These are phyloP conservation scores for Colossoma macropomum DNA, from an alignment of 2,113 vertebrate genomes.

Conservation along the genomic window DNA sequence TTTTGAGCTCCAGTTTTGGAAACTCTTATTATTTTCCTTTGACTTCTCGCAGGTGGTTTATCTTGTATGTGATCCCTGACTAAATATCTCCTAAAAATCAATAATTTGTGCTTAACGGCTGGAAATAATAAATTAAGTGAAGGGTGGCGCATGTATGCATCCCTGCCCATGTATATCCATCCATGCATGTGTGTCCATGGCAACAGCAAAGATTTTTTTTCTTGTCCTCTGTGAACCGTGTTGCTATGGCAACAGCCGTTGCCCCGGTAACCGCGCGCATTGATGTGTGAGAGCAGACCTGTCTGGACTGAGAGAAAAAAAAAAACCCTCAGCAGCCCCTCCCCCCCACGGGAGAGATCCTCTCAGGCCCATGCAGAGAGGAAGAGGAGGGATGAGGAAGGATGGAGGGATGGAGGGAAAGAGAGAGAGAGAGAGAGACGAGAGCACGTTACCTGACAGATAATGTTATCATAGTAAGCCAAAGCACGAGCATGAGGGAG, in stretches of 20 bases:
- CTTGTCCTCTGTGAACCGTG: constrained; percentile 34
- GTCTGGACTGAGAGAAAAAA: constrained; percentile 38
- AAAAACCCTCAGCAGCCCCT: too few relatives aligned
- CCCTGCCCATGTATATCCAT: not conserved
- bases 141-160: not conserved
- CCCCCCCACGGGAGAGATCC: constrained; percentile 56
- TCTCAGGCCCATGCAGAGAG: constrained; percentile 75
- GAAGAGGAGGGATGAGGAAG: constrained; percentile 63
- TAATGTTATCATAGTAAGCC: constrained; percentile 87
- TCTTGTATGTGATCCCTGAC: too few relatives aligned
- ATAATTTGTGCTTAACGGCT: too few relatives aligned
- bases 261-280: constrained; percentile 27
- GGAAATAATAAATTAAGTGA: too few relatives aligned
- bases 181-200: constrained; percentile 8
- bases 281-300: constrained; percentile 49
- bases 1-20: too few relatives aligned
- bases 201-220: constrained; percentile 35
- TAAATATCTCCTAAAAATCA: too few relatives aligned
- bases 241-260: constrained; percentile 59
- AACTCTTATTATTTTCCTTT: too few relatives aligned
- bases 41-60: too few relatives aligned
- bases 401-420: constrained; percentile 62
- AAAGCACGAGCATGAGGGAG: constrained; percentile 83
- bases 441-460: constrained; percentile 86
- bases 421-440: constrained; percentile 75